Evolutionary conservation across 2,797 vertebrate species (phyloP), one percentile per base, ranked within the genome.

Genomic region (Lepus oiostolus): DNA sequence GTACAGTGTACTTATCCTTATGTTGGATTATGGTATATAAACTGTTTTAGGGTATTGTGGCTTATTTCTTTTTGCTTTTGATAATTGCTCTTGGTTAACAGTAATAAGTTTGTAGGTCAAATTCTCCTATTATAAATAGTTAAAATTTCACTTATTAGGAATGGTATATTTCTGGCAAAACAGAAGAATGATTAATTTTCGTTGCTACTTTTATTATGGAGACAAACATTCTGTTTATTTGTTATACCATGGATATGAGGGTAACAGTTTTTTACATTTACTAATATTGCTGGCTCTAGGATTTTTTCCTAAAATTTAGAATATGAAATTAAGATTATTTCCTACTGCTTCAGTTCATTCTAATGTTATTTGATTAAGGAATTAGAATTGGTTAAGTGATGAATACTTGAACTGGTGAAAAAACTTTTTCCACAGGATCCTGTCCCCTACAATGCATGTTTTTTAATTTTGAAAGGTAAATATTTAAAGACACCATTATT

Each of bases 271-370:
- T 95, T 75, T 19, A 50, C 8, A 90, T 74, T 88, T 94, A 89
- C 35, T 93, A 74, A 71, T 91, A 82, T 67, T 85, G 4, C 12
- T 93, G 77, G 26, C 35, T 62, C 9, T 75, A 76, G 10, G 7
- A 76, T 82, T 87, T n/a, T 63, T 83, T 83, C 91, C 88, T 26
- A 67, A 79, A 91, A 87, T 84, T 79, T 16, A n/a, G 42, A 94
- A 95, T 94, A 90, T 96, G n/a, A 11, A 71, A 75, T 90, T 81
- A 60, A 91, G 38, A 38, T 95, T 92, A 86, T 81, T 91, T 97
- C 85, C 68, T 88, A 68, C n/a, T 92, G 7, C 12, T 17, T 93
- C 11, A 83, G 4, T 79, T 95, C 90, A 65, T 85, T 94, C 35
- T 38, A 82, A 11, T 91, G 22, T 88, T 85, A 81, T 85, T 95